Percentiles rank a stretch among this genome's conserved stretches.
phyloP scores from a whole-genome alignment of 1,140 invertebrate genomes.

The Drosophila elegans region DNA sequence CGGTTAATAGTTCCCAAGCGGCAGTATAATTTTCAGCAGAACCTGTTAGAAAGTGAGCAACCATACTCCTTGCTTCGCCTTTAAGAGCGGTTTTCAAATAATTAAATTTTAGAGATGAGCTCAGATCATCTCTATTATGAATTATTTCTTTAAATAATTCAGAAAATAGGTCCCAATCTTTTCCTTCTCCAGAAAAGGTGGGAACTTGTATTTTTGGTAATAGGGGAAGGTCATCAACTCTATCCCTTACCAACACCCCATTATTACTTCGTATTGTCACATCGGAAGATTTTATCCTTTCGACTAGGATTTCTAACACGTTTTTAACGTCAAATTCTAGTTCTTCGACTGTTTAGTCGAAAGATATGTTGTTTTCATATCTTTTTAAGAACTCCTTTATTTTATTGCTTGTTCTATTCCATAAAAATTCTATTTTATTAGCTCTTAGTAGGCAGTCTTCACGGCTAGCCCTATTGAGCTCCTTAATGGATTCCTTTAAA shows the following conservation, averaged over 20 bases:
- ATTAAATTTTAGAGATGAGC: constrained; percentile 7
- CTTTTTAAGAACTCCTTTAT: too few relatives aligned
- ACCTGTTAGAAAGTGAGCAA: neutral
- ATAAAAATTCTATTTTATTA: too few relatives aligned
- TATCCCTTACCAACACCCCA: neutral
- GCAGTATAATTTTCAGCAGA: constrained; percentile 12
- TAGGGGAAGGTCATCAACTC: neutral
- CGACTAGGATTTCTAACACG: too few relatives aligned
- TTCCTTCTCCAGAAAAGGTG: neutral
- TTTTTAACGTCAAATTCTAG: too few relatives aligned
- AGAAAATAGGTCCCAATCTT: constrained; percentile 1
- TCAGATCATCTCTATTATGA: constrained; percentile 4
- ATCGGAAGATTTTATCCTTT: too few relatives aligned
- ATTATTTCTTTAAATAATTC: constrained; percentile 4
- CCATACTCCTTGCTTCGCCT: neutral
- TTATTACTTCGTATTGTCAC: too few relatives aligned
- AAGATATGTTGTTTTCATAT: too few relatives aligned
- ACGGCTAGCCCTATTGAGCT: too few relatives aligned
- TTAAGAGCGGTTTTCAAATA: constrained; percentile 1
- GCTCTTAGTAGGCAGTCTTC: too few relatives aligned
- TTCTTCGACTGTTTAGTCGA: too few relatives aligned
- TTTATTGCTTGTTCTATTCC: too few relatives aligned
- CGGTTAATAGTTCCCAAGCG: constrained; percentile 13
- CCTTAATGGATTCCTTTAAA: too few relatives aligned
- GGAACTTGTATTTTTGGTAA: constrained; percentile 1